Conservation (phyloP, 2,797 vertebrate species). For the Chloroceryle inda region DNA sequence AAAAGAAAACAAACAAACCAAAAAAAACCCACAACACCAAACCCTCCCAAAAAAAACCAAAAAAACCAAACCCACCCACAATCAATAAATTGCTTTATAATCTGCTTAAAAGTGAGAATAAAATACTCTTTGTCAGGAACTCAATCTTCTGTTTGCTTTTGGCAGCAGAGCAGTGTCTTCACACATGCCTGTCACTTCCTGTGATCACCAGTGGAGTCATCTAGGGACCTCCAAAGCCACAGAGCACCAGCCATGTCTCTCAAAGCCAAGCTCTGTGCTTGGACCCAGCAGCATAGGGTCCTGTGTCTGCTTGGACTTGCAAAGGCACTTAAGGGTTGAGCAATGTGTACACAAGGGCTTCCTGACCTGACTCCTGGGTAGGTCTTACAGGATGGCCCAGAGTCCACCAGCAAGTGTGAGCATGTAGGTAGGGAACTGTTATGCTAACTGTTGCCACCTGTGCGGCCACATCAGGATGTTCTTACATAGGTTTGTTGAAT, state of each 20-base stretch:
- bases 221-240: not conserved
- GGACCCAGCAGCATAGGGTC: accelerated
- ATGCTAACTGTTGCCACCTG: accelerated
- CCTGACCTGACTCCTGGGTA: not conserved
- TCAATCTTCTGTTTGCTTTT: not conserved
- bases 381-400: not conserved
- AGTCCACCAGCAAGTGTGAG: not conserved
- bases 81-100: not conserved
- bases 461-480: accelerated
- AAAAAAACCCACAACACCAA: not conserved
- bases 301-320: accelerated
- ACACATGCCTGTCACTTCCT: accelerated
- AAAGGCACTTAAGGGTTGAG: not conserved
- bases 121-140: not conserved
- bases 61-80: too few species aligned
- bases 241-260: accelerated
- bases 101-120: not conserved
- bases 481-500: accelerated
- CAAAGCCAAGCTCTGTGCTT: accelerated
- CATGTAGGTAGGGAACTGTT: accelerated
- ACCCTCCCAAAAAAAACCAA: not conserved
- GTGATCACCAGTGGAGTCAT: not conserved
- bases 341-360: accelerated
- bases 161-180: not conserved
- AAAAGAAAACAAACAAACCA: not conserved